Evolutionary conservation across 1,140 invertebrate genomes (phyloP).

Genomic region (Magallana angulata): DNA sequence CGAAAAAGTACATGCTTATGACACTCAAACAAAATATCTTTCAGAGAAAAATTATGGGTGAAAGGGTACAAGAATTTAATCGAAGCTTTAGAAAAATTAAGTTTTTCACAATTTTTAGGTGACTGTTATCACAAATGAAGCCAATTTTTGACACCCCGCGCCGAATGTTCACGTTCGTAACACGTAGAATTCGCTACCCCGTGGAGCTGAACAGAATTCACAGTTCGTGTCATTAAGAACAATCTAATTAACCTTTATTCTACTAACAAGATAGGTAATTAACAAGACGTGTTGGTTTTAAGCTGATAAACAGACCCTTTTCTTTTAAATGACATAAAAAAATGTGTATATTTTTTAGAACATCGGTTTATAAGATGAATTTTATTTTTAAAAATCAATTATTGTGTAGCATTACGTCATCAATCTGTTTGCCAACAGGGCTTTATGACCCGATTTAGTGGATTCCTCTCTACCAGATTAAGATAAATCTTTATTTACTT

Average conservation of each 20-base stretch:
- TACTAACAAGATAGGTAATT: background rate
- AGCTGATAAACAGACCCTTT: background rate
- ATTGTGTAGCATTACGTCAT: constrained; percentile 12
- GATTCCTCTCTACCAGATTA: constrained; percentile 10
- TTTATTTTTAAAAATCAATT: background rate
- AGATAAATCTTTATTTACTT: constrained; percentile 15
- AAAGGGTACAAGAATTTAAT: constrained; percentile 32
- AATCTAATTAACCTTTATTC: constrained; percentile 28
- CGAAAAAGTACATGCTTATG: background rate
- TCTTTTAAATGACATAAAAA: background rate
- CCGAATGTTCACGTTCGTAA: constrained; percentile 7
- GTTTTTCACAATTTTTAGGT: constrained; percentile 32
- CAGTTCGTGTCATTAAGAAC: constrained; percentile 1
- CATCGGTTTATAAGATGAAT: background rate
- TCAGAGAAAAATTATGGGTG: background rate
- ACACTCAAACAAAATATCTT: background rate
- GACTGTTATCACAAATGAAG: constrained; percentile 19
- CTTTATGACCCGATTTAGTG: background rate
- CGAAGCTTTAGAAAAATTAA: background rate
- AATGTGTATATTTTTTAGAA: background rate
- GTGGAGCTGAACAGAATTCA: constrained; percentile 7
- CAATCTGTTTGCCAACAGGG: constrained; percentile 12
- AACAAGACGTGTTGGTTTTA: background rate
- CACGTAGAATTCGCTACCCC: background rate
- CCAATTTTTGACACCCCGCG: constrained; percentile 20